Conservation (phyloP, 1,140 invertebrate genomes). For the Drosophila bifasciata region DNA sequence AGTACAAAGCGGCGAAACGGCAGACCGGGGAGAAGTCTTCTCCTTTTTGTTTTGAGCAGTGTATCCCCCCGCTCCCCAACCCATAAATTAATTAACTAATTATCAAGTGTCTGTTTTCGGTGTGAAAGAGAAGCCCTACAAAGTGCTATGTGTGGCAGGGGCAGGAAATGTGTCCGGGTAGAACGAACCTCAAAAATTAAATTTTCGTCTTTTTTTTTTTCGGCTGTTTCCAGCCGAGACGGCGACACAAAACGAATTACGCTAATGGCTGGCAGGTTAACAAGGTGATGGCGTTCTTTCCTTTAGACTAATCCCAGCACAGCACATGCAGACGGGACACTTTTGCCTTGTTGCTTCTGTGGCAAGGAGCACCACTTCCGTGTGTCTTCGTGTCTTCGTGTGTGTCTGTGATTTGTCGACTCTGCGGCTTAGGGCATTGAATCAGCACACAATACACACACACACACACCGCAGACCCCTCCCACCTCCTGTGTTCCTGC, state of each 20-base stretch:
- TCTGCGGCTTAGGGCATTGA: constrained; percentile 37
- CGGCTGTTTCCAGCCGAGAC: constrained; percentile 38
- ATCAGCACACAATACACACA: constrained; percentile 1
- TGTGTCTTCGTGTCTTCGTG: constrained; percentile 1
- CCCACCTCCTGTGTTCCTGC: constrained; percentile 1
- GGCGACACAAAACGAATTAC: constrained; percentile 69
- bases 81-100: constrained; percentile 63
- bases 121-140: constrained; percentile 18
- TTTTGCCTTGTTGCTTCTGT: background rate
- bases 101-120: constrained; percentile 20
- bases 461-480: background rate
- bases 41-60: constrained; percentile 2
- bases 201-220: constrained; percentile 60
- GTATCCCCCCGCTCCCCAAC: background rate
- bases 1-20: constrained; percentile 38
- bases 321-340: constrained; percentile 38
- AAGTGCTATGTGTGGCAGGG: constrained; percentile 19
- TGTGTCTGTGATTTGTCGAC: constrained; percentile 50
- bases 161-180: constrained; percentile 53
- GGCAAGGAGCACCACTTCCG: constrained; percentile 25
- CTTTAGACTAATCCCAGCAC: constrained; percentile 45
- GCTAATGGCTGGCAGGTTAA: constrained; percentile 70
- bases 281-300: constrained; percentile 53
- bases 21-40: constrained; percentile 26
- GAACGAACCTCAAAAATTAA: constrained; percentile 58